A percentile compares a stretch with the other conserved stretches of the same genome.
Evolutionary conservation across 2,797 vertebrate genomes (phyloP).

Genomic region (Leptatherina wallacei): DNA sequence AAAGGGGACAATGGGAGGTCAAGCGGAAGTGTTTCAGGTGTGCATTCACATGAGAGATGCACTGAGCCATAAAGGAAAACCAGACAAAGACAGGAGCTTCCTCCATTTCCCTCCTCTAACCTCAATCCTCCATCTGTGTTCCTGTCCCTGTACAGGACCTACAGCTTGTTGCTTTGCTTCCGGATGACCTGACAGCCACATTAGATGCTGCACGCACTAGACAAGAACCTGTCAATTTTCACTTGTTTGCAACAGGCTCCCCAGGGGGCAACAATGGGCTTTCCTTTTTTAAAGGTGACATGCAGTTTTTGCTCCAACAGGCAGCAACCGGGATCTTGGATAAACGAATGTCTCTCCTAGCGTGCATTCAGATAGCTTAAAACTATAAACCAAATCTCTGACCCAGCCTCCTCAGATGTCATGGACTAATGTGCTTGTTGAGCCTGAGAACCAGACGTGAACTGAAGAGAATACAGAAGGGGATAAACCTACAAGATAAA

Average conservation of each 20-base stretch:
- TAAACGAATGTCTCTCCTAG: background rate
- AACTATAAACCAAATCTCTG: background rate
- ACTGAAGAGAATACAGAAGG: too few relatives aligned
- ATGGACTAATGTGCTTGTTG: background rate
- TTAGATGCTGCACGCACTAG: conserved; percentile 51
- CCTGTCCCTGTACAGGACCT: conserved; percentile 24
- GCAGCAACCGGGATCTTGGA: background rate
- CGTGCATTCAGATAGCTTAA: background rate
- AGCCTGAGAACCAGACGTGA: too few relatives aligned
- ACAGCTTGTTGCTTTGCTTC: conserved; percentile 56
- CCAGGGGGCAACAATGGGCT: conserved; percentile 4
- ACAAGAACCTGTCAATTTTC: conserved; percentile 72
- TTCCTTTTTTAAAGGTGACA: conserved; percentile 19
- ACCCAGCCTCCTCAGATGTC: background rate
- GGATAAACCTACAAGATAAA: too few relatives aligned
- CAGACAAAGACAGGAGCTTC: conserved; percentile 47
- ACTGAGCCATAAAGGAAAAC: conserved; percentile 60
- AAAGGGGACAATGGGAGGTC: conserved; percentile 16
- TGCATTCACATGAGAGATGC: conserved; percentile 53
- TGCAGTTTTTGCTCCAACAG: background rate
- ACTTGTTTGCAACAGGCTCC: conserved; percentile 56
- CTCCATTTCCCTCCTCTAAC: background rate
- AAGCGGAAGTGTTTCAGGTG: conserved; percentile 51
- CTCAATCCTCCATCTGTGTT: conserved; percentile 17
- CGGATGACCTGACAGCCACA: conserved; percentile 64